phyloP scores from a whole-genome alignment of 2,888 invertebrate genomes.

The Pinctada fucata region DNA sequence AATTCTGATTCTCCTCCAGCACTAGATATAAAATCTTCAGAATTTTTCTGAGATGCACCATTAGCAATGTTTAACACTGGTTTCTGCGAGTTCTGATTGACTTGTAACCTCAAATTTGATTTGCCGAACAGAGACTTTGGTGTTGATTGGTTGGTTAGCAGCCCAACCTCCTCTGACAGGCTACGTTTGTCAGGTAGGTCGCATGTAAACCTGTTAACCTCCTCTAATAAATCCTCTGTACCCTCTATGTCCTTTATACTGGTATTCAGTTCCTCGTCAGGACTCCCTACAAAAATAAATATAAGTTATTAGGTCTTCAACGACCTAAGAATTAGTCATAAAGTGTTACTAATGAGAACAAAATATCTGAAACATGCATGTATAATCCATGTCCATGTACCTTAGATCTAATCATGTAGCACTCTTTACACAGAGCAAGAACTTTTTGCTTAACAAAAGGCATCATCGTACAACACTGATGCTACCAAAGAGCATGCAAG shows the following conservation, averaged over 20 bases:
- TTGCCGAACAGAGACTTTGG: neutral
- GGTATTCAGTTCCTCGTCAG: slow-evolving; percentile 21
- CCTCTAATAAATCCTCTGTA: slow-evolving; percentile 39
- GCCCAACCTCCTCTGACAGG: slow-evolving; percentile 7
- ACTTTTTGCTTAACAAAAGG: too few species aligned
- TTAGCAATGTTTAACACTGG: slow-evolving; percentile 2
- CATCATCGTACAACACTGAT: too few species aligned
- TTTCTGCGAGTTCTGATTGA: slow-evolving; percentile 10
- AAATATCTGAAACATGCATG: too few species aligned
- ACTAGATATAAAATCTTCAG: neutral
- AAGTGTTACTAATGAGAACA: too few species aligned
- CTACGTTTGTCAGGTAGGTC: slow-evolving; percentile 5
- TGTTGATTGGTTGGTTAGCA: slow-evolving; percentile 25
- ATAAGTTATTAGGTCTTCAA: neutral
- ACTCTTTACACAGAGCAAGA: too few species aligned
- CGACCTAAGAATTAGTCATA: too few species aligned
- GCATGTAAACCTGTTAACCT: slow-evolving; percentile 33
- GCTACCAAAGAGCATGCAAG: too few species aligned
- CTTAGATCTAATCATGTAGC: too few species aligned
- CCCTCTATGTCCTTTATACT: slow-evolving; percentile 41
- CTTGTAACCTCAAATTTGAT: slow-evolving; percentile 12
- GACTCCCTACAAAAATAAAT: slow-evolving; percentile 14
- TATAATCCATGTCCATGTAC: too few species aligned
- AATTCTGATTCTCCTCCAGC: neutral
- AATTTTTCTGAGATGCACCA: neutral